These are phyloP conservation scores for Pristionchus maxplancki DNA, from an alignment of 2,888 invertebrate species.

Conservation along the genomic window DNA sequence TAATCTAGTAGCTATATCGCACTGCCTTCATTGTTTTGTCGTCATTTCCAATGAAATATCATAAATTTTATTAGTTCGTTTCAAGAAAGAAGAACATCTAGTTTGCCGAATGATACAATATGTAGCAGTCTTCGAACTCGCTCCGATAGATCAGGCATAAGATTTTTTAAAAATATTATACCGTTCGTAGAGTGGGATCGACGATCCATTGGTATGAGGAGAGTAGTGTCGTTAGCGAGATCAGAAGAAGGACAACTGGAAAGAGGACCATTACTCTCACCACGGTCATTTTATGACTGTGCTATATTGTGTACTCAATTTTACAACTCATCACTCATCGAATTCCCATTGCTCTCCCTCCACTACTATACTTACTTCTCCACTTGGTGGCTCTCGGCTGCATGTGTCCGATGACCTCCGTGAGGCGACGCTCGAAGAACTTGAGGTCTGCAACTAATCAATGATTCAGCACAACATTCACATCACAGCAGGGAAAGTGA, in stretches of 20 bases:
- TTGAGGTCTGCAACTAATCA: constrained; percentile 85
- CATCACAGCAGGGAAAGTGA: not conserved
- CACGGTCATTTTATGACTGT: not conserved
- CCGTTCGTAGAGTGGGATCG: constrained; percentile 92
- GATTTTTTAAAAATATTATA: constrained; percentile 62
- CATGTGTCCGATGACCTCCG: constrained; percentile 95
- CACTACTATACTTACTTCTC: constrained; percentile 78
- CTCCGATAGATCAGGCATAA: too few species aligned
- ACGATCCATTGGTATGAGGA: constrained; percentile 97
- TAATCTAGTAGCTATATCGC: too few species aligned
- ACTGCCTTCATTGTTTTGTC: too few species aligned
- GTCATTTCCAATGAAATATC: too few species aligned
- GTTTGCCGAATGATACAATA: too few species aligned
- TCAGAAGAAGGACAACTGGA: constrained; percentile 88
- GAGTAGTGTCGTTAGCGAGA: constrained; percentile 91
- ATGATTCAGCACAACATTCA: not conserved
- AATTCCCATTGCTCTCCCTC: too few species aligned
- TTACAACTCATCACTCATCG: too few species aligned
- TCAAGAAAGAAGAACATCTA: too few species aligned
- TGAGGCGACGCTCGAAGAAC: constrained; percentile 95
- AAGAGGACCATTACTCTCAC: not conserved
- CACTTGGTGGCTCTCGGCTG: constrained; percentile 95
- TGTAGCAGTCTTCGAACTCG: too few species aligned
- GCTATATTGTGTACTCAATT: too few species aligned
- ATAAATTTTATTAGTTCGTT: too few species aligned